Percentiles rank a stretch among this genome's conserved stretches.
Evolutionary conservation across 2,797 vertebrate genomes (phyloP).

Genomic region (Chelidonichthys spinosus): DNA sequence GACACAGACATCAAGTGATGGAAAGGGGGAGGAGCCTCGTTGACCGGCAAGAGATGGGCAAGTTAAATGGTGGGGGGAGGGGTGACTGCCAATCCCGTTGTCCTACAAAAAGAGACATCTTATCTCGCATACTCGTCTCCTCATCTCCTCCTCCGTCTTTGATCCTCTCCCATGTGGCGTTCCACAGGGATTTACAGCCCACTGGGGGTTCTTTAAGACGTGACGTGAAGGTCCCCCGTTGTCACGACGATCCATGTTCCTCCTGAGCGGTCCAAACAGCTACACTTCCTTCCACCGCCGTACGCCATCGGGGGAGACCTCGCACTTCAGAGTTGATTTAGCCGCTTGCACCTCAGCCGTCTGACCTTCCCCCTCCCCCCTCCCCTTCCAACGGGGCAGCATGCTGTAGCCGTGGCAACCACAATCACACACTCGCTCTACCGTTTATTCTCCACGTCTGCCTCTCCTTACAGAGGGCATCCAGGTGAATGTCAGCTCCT

Average conservation of each 20-base stretch:
- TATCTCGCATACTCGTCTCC: constrained; percentile 61
- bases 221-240: constrained; percentile 43
- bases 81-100: no score
- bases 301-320: constrained; percentile 56
- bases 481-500: constrained; percentile 71
- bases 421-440: constrained; percentile 54
- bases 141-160: constrained; percentile 70
- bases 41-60: constrained; percentile 7
- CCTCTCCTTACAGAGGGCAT: constrained; percentile 61
- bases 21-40: background rate
- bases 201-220: constrained; percentile 53
- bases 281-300: constrained; percentile 64
- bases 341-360: constrained; percentile 60
- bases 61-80: background rate
- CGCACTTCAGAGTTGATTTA: constrained; percentile 77
- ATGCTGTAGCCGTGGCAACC: constrained; percentile 77
- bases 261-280: constrained; percentile 64
- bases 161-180: constrained; percentile 64
- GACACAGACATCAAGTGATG: constrained; percentile 67
- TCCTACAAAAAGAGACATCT: constrained; percentile 45
- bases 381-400: constrained; percentile 44
- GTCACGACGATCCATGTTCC: constrained; percentile 60
- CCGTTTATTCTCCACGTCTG: constrained; percentile 9
- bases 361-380: constrained; percentile 67
- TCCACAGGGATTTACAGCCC: constrained; percentile 70